A percentile compares a stretch with the other conserved stretches of the same genome.
Conservation (phyloP, 2,888 invertebrate genomes). For the Drosophila setosimentum region DNA sequence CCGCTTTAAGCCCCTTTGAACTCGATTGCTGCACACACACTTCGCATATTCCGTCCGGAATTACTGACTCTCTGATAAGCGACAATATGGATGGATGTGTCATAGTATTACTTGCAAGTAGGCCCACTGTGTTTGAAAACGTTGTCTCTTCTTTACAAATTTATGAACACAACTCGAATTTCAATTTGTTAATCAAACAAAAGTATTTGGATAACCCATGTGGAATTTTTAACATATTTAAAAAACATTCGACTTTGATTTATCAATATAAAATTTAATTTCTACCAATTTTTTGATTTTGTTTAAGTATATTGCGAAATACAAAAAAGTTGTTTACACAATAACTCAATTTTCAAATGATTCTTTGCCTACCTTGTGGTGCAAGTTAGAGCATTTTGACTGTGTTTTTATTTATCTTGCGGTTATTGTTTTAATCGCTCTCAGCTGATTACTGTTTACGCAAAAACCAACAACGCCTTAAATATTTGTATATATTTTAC, state of each 20-base stretch:
- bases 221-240: not conserved
- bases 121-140: not conserved
- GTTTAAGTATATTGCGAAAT: not conserved
- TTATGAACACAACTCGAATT: not conserved
- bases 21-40: slow-evolving; percentile 26
- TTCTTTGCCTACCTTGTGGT: not conserved
- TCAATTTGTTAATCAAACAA: not conserved
- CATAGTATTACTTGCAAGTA: not conserved
- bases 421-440: slow-evolving; percentile 29
- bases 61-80: slow-evolving; percentile 38
- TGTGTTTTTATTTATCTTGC: slow-evolving; percentile 26
- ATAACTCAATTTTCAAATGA: not conserved
- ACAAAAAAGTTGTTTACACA: not conserved
- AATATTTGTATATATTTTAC: slow-evolving; percentile 15
- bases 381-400: not conserved
- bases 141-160: not conserved
- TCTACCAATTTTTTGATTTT: not conserved
- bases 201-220: not conserved
- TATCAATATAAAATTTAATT: not conserved
- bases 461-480: slow-evolving; percentile 8
- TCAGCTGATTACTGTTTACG: slow-evolving; percentile 9
- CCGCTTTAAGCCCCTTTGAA: slow-evolving; percentile 56
- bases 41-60: slow-evolving; percentile 40
- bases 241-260: not conserved
- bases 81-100: not conserved